Evolutionary conservation across 2,113 vertebrate species (phyloP), one percentile per base, ranked within the genome.

Genomic region (Peucedramus taeniatus): DNA sequence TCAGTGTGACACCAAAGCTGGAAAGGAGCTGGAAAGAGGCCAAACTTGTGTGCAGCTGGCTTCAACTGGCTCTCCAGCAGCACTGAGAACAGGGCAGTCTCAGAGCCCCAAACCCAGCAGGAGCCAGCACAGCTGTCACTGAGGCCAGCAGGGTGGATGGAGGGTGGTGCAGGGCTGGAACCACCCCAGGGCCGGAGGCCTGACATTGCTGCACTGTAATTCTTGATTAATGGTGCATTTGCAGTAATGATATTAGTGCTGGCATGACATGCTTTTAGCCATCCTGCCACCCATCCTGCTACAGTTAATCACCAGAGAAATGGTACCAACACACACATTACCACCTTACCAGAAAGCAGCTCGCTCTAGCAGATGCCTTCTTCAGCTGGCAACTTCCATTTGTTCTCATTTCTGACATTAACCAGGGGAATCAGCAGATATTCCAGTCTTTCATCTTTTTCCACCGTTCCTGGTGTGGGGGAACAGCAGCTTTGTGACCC

Each of bases 361-460:
- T 7, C 0, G 1, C 37, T 42, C 42, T 9, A 2, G 13, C n/a
- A 23, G 51, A 11, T 4, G 19, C 40, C 5, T 6, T 11, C 57
- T 49, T 37, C 61, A 19, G 40, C 56, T 75, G 17, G 17, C 66
- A 15, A 5, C 17, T 8, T 28, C 56, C 26, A 3, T 16, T 22
- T 60, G 24, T 37, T 26, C 39, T 61, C 0, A 0, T 20, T n/a
- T 37, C 26, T 23, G 31, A 0, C 5, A 27, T 8, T 5, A 74
- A 26, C 31, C 5, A 7, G 37, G 18, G 22, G 11, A 35, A 63
- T 17, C 30, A 11, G 24, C 18, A 57, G 26, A 8, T 2, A 4
- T 1, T 27, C 21, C 10, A 10, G 3, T 24, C 27, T 53, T 47
- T 6, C 16, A 1, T 0, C 2, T 14, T 57, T 47, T 50, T 22